These are phyloP conservation scores for Tenualosa ilisha DNA, from an alignment of 2,797 vertebrate species.

Conservation along the genomic window DNA sequence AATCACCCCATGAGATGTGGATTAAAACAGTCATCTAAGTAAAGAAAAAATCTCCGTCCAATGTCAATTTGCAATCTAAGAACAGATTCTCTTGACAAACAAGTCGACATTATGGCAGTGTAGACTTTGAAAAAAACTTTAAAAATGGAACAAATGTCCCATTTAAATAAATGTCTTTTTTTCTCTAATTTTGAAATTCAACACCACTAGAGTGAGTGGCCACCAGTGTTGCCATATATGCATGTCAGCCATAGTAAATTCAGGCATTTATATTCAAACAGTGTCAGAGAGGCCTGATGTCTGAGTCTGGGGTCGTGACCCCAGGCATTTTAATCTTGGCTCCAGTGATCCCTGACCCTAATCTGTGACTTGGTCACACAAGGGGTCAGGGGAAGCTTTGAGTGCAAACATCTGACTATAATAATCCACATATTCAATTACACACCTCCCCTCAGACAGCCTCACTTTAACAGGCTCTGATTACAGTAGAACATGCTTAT, in stretches of 20 bases:
- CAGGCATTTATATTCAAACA: neutral
- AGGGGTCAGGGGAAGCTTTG: conserved; percentile 1
- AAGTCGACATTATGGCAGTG: neutral
- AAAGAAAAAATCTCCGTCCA: neutral
- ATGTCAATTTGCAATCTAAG: neutral
- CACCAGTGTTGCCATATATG: neutral
- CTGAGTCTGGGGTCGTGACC: conserved; percentile 20
- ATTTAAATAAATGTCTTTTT: neutral
- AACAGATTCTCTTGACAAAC: neutral
- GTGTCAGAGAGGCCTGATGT: neutral
- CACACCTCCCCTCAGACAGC: neutral
- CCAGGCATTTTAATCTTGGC: conserved; percentile 6
- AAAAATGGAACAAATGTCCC: neutral
- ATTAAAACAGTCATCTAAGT: neutral
- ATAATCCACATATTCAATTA: conserved; percentile 9
- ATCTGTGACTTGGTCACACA: conserved; percentile 3
- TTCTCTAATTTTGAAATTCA: neutral
- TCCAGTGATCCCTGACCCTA: neutral
- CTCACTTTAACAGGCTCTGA: neutral
- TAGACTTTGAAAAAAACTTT: neutral
- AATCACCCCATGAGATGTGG: neutral
- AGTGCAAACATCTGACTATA: neutral
- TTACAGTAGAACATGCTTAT: neutral
- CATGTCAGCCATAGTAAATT: neutral
- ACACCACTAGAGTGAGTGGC: neutral